Evolutionary conservation across 2,888 invertebrate species (phyloP).

Genomic region (Gasteruption jaculator): DNA sequence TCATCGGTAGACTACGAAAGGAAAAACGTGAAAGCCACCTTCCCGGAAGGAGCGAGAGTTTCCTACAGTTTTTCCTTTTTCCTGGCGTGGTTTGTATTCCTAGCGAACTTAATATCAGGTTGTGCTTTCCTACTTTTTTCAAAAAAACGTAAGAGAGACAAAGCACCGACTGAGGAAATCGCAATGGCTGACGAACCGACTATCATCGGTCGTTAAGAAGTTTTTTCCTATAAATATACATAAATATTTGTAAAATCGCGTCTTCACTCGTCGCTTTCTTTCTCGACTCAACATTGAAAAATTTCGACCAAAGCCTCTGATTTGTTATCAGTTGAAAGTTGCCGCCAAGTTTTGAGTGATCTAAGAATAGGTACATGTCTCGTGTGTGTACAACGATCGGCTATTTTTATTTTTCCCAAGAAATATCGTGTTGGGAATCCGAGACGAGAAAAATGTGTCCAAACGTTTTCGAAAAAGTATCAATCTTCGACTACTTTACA

Average conservation of each 20-base stretch:
- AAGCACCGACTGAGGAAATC: conserved; percentile 76
- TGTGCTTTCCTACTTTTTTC: conserved; percentile 76
- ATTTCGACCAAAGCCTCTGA: too few relatives aligned
- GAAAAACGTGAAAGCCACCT: conserved; percentile 61
- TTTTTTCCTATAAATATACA: not conserved
- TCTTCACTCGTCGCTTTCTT: too few relatives aligned
- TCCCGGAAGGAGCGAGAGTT: conserved; percentile 64
- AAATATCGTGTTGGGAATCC: too few relatives aligned
- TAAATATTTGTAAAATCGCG: not conserved
- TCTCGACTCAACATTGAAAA: too few relatives aligned
- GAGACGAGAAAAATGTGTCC: too few relatives aligned
- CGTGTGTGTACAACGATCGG: too few relatives aligned
- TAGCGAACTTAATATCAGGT: conserved; percentile 65
- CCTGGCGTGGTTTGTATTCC: conserved; percentile 75
- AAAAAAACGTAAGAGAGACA: conserved; percentile 78
- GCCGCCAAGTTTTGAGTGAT: too few relatives aligned
- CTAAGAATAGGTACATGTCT: too few relatives aligned
- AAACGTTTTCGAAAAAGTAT: too few relatives aligned
- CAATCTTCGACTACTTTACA: too few relatives aligned
- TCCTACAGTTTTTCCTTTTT: conserved; percentile 71
- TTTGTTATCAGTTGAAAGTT: too few relatives aligned
- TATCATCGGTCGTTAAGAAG: conserved; percentile 58
- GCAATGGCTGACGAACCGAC: conserved; percentile 84
- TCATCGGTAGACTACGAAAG: conserved; percentile 70
- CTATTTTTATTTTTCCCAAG: too few relatives aligned